phyloP scores from a whole-genome alignment of 1,140 invertebrate genomes.

The Drosophila parabipectinata region DNA sequence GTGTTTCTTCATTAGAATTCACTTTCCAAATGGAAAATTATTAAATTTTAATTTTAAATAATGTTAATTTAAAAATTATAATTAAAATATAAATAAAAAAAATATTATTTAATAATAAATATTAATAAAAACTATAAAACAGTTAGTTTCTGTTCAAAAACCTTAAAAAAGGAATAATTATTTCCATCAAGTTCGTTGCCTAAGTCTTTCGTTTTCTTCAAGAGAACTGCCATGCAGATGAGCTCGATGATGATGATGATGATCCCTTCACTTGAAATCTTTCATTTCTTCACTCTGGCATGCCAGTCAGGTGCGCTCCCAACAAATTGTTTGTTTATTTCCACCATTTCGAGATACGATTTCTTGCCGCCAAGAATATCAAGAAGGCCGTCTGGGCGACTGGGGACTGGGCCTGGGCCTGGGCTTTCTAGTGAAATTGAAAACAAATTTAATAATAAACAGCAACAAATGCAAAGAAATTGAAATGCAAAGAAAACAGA shows the following conservation, averaged over 20 bases:
- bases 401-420: constrained; percentile 6
- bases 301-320: constrained; percentile 28
- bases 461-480: constrained; percentile 23
- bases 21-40: constrained; percentile 6
- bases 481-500: constrained; percentile 39
- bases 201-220: constrained; percentile 59
- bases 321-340: constrained; percentile 59
- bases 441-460: constrained; percentile 68
- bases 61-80: not conserved
- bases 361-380: constrained; percentile 69
- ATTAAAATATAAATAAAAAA: not conserved
- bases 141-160: not conserved
- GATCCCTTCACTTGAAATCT: not conserved
- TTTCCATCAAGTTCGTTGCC: constrained; percentile 57
- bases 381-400: constrained; percentile 34
- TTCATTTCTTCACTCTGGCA: not conserved
- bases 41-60: not conserved
- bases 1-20: not conserved
- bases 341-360: constrained; percentile 54
- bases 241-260: not conserved
- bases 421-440: constrained; percentile 80
- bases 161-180: too few relatives aligned
- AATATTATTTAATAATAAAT: not conserved
- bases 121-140: not conserved
- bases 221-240: not conserved